Base-by-base conservation (phyloP, 2,888 invertebrate species). In the Osedax fenrisi region DNA sequence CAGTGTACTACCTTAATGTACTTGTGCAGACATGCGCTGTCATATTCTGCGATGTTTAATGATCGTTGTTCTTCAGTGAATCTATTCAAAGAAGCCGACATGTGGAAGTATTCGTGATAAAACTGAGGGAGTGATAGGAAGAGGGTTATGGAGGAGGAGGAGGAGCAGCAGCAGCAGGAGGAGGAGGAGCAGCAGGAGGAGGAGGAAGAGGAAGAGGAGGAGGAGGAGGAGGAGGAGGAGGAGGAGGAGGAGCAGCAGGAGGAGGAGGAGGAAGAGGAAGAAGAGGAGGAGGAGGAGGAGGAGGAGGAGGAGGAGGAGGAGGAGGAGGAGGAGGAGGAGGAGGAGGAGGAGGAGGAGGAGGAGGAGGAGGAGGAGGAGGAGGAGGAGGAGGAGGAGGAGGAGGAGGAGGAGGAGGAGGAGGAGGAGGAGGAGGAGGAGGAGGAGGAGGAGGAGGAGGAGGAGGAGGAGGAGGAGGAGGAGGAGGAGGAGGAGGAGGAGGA, bases 321-420 rank as follows among this genome's bases (percentile, higher is more conserved):
- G 41, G 17, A 41, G 41, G 41, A 41, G 41, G 41, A 41, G 41
- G 17, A 10, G 41, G 41, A 41, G 17, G 41, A 41, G 41, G 17
- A 41, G 41, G 41, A 41, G 41, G 41, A 41, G 41, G 17, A 10
- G 41, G 41, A 41, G 17, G 41, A 75, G 72, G 71, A 75, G 13
- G 73, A 69, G 56, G 86, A 86, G 26, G 85, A 86, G 78, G 86
- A 88, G 75, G 87, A 87, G 79, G 87, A 88, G 27, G 87, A 90
- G 77, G 83, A 87, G 70, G 81, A 80, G 77, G 80, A 81, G 64
- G 78, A 78, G 27, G 77, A 79, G 69, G 77, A 78, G 66, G 80
- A 81, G 17, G 79, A 81, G 73, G 80, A 82, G 67, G 81, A 82
- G 76, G 81, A 83, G 72, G 80, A 72, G 75, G 78, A 78, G 24